phyloP scores from a whole-genome alignment of 2,888 invertebrate species.

The Eilema griseolum region DNA sequence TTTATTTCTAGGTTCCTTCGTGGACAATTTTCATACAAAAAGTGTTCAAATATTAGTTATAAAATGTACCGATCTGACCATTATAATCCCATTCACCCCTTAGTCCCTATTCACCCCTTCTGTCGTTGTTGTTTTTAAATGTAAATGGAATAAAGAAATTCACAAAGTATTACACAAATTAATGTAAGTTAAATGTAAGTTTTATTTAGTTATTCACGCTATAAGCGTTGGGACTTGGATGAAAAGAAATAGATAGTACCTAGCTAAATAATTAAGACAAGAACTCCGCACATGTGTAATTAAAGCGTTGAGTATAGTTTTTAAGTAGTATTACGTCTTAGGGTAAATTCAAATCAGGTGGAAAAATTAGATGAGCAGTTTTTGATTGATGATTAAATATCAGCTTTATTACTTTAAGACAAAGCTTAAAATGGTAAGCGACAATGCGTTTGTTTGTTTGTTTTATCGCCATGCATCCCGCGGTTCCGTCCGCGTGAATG shows the following conservation, averaged over 20 bases:
- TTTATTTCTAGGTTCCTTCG: too few relatives aligned
- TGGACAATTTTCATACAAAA: too few relatives aligned
- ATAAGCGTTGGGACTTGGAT: not conserved
- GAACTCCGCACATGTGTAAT: conserved; percentile 17
- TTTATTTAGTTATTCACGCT: not conserved
- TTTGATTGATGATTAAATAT: too few relatives aligned
- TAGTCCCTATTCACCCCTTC: not conserved
- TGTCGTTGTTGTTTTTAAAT: not conserved
- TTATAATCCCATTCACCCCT: not conserved
- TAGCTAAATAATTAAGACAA: conserved; percentile 7
- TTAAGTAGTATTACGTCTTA: not conserved
- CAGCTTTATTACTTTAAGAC: too few relatives aligned
- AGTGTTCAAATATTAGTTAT: too few relatives aligned
- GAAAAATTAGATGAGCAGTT: too few relatives aligned
- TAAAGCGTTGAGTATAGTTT: conserved; percentile 14
- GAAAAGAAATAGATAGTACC: not conserved
- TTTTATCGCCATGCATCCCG: too few relatives aligned
- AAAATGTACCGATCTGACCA: too few relatives aligned
- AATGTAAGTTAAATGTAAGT: not conserved
- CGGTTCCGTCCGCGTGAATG: too few relatives aligned
- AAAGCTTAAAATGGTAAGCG: too few relatives aligned
- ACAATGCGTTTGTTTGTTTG: too few relatives aligned
- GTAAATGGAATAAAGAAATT: not conserved
- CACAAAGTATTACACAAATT: not conserved
- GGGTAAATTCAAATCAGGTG: too few relatives aligned